phyloP scores from a whole-genome alignment of 2,113 vertebrate species.

The Myrmophylax atrothorax region DNA sequence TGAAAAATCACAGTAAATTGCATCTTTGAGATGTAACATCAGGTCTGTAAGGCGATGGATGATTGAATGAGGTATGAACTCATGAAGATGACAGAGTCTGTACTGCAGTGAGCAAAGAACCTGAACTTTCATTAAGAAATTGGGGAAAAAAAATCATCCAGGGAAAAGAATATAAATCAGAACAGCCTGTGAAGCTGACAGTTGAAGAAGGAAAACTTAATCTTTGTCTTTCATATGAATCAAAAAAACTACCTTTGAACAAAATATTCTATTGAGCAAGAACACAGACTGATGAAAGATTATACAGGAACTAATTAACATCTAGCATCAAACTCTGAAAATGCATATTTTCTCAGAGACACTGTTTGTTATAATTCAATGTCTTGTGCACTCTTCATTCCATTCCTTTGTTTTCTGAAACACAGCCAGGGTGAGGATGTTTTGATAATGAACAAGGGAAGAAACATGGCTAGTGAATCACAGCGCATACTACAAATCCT shows the following conservation, averaged over 20 bases:
- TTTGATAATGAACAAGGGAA: neutral
- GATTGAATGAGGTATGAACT: neutral
- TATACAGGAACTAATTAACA: neutral
- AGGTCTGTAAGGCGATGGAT: neutral
- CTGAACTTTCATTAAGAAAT: neutral
- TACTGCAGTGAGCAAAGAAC: neutral
- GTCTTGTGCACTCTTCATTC: neutral
- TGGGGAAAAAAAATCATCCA: neutral
- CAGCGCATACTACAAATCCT: neutral
- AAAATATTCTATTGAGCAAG: neutral
- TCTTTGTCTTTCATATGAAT: neutral
- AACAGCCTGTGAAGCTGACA: neutral
- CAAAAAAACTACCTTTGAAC: neutral
- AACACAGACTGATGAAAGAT: neutral
- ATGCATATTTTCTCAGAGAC: neutral
- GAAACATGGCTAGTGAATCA: neutral
- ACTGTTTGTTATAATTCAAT: neutral
- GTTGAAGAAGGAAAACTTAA: neutral
- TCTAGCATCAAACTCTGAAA: neutral
- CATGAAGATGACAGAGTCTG: neutral
- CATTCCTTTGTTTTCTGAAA: neutral
- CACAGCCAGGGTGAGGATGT: neutral
- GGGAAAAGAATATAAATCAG: neutral
- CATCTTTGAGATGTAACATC: neutral
- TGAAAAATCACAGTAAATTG: neutral